Evolutionary conservation across 2,113 vertebrate genomes (phyloP).

Genomic region (Semicossyphus pulcher): DNA sequence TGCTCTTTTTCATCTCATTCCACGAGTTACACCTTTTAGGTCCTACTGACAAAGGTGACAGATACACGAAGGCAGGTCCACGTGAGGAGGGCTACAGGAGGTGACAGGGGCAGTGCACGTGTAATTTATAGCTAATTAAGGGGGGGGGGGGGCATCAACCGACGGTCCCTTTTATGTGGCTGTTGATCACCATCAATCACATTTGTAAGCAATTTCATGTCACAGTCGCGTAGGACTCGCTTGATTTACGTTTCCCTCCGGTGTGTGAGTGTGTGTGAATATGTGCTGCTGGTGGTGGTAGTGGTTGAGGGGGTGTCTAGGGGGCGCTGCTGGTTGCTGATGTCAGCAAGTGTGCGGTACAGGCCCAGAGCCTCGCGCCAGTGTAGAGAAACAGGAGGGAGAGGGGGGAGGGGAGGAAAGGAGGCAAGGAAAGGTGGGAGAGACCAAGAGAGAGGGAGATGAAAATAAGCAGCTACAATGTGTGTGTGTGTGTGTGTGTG

Average conservation of each 20-base stretch:
- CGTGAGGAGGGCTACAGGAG: conserved; percentile 11
- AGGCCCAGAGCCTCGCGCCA: conserved; percentile 54
- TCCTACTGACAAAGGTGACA: conserved; percentile 20
- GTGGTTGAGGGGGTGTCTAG: conserved; percentile 49
- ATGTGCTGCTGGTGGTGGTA: conserved; percentile 13
- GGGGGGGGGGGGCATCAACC: conserved; percentile 35
- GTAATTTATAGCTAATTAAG: conserved; percentile 69
- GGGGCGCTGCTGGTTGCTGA: conserved; percentile 81
- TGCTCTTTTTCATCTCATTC: not conserved
- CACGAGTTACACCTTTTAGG: not conserved
- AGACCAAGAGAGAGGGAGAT: conserved; percentile 37
- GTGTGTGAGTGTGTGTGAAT: conserved; percentile 17
- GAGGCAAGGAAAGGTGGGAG: conserved; percentile 26
- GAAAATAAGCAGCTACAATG: conserved; percentile 41
- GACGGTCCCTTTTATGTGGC: conserved; percentile 38
- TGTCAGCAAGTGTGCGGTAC: conserved; percentile 84
- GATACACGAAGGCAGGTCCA: conserved; percentile 3
- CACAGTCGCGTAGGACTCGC: conserved; percentile 37
- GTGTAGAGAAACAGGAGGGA: conserved; percentile 33
- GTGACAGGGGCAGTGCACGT: conserved; percentile 21
- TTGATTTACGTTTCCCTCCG: conserved; percentile 52
- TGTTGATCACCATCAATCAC: conserved; percentile 66
- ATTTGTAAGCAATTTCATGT: conserved; percentile 54
- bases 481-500: conserved; percentile 29
- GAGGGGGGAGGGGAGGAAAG: conserved; percentile 8